Evolutionary conservation across 2,113 vertebrate genomes (phyloP).

Genomic region (Sus scrofa): T2T-Sscrofa CM000824.6:188099501-188100000

Average conservation of each 20-base stretch:
- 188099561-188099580: not conserved
- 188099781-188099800: conserved; percentile 60
- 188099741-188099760: not conserved
- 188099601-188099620: not conserved
- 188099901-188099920: not conserved
- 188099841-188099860: conserved; percentile 54
- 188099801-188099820: conserved; percentile 74
- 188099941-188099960: not conserved
- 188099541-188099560: not conserved
- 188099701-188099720: not conserved
- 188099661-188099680: not conserved
- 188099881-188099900: not conserved
- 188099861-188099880: not conserved
- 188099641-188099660: not conserved
- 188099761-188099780: conserved; percentile 47
- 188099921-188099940: not conserved
- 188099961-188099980: not conserved
- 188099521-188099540: not conserved
- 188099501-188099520: not conserved
- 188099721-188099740: not conserved
- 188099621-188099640: not conserved
- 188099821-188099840: conserved; percentile 60
- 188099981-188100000: conserved; percentile 11
- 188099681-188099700: not conserved
- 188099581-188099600: not conserved